Evolutionary conservation across 2,888 invertebrate species (phyloP), one percentile per base, ranked within the genome.

Genomic region (Hirtodrosophila confusa): DNA sequence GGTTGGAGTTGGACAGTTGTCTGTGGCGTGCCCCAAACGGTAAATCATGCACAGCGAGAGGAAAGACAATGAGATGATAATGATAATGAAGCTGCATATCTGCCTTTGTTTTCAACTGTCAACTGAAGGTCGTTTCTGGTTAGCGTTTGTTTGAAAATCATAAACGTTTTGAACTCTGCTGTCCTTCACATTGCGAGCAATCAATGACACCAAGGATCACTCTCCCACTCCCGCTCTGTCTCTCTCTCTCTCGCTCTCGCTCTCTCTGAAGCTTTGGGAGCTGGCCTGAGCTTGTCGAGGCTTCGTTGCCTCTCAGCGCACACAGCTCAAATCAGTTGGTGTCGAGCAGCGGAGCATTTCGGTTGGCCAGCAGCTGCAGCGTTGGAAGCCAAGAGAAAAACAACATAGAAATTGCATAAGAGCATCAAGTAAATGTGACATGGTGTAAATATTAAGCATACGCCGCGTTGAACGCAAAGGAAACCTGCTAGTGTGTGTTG

Each of bases 1-100:
- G 3, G 31, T 31, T 31, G 4, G 1, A 9, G 9, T 31, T 31
- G 4, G 27, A 5, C 4, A 27, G 27, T 53, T 50, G 58, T 48
- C 23, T 36, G 43, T 12, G 23, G 29, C 24, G 33, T 33, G 17
- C 36, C 39, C 10, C 36, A 85, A 82, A 85, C 79, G 65, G 83
- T 80, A 84, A 80, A 80, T 80, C 78, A 84, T 73, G 47, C 57
- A 36, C 17, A 17, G 17, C 17, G 6, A 4, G 27, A 27, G 4
- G 41, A n/a, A 37, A 48, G 35, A 35, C 44, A 53, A 50, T 11
- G 17, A 44, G 33, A 24, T 17, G 17, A 17, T 17, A 17, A 17
- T 17, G 41, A 44, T 41, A 58, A 72, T 66, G 55, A 55, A 56
- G 50, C 71, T 60, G 57, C 50, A 43, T 39, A 29, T 45, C 44